These are phyloP conservation scores for Drosophila histrio DNA, from an alignment of 2,888 invertebrate genomes.

Conservation along the genomic window DNA sequence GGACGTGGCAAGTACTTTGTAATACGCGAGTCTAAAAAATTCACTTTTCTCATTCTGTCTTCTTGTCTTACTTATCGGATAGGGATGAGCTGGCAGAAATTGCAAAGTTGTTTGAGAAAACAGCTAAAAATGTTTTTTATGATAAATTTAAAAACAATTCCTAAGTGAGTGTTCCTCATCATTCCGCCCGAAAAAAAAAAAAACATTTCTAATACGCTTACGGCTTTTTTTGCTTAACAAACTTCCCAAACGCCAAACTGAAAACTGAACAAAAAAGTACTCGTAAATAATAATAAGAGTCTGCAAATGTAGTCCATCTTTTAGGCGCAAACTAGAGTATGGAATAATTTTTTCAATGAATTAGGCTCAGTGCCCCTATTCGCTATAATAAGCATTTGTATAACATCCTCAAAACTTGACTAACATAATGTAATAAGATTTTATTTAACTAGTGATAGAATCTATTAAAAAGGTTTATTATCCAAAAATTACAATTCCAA, in stretches of 20 bases:
- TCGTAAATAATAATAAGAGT: conserved; percentile 64
- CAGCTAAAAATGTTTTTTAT: conserved; percentile 53
- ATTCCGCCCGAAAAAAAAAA: conserved; percentile 15
- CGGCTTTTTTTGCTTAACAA: conserved; percentile 52
- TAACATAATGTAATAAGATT: no score
- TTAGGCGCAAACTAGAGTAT: no score
- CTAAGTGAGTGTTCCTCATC: conserved; percentile 37
- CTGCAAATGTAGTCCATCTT: conserved; percentile 11
- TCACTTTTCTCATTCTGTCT: background rate
- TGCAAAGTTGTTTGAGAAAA: conserved; percentile 33
- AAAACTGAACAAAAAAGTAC: conserved; percentile 43
- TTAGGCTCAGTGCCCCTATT: no score
- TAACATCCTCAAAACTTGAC: no score
- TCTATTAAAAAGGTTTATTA: no score
- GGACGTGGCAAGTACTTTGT: conserved; percentile 5
- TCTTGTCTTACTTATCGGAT: conserved; percentile 10
- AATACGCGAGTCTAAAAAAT: conserved; percentile 2
- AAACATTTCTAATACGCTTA: conserved; percentile 43
- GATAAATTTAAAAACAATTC: conserved; percentile 70
- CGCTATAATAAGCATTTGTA: no score
- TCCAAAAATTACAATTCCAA: no score
- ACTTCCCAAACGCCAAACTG: conserved; percentile 37
- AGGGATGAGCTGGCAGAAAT: conserved; percentile 27
- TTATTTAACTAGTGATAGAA: no score
- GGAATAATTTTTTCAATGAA: no score